A percentile compares a stretch with the other conserved stretches of the same genome.
Evolutionary conservation across 2,888 invertebrate species (phyloP).

Genomic region (Cataglyphis cursor): DNA sequence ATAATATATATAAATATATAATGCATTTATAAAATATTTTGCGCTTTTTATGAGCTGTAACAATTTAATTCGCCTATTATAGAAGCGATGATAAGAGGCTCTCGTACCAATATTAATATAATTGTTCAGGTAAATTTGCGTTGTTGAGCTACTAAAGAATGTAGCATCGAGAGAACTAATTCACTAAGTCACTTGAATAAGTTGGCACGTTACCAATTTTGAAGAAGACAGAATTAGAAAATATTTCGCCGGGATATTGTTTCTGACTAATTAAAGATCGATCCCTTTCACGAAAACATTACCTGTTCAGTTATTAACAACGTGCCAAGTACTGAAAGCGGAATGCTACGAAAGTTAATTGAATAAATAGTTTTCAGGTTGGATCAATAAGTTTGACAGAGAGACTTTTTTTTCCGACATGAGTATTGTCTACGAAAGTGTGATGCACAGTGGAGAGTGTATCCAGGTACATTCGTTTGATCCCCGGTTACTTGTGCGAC

Average conservation of each 20-base stretch:
- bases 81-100: not conserved
- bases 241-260: slow-evolving; percentile 21
- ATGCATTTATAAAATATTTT: slow-evolving; percentile 3
- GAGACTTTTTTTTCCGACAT: not conserved
- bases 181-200: not conserved
- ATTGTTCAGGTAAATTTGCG: slow-evolving; percentile 10
- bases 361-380: not conserved
- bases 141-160: slow-evolving; percentile 3
- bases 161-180: not conserved
- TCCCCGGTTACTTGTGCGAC: slow-evolving; percentile 56
- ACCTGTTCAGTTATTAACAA: not conserved
- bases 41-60: slow-evolving; percentile 13
- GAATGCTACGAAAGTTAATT: not conserved
- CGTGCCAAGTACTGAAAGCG: not conserved
- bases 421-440: not conserved
- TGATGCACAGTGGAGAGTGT: not conserved
- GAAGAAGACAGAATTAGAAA: slow-evolving; percentile 11
- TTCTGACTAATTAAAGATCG: not conserved
- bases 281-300: not conserved
- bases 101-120: not conserved
- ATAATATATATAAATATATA: not conserved
- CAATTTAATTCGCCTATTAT: not conserved
- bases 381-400: not conserved
- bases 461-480: slow-evolving; percentile 29
- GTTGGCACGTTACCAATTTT: slow-evolving; percentile 33